phyloP scores from a whole-genome alignment of 2,113 vertebrate genomes.

The Azemiops feae region DNA sequence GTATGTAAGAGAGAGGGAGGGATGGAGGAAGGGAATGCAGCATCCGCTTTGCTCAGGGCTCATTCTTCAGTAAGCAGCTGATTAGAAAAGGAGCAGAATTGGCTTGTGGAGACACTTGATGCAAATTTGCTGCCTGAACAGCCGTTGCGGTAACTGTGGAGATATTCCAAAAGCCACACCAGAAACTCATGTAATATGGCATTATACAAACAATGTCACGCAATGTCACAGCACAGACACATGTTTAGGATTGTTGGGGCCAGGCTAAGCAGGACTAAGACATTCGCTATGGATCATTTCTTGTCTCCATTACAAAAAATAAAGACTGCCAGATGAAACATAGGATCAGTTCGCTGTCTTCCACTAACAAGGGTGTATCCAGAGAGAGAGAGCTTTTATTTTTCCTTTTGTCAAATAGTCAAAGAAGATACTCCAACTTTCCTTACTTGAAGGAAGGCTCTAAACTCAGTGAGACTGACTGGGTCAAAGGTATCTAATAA shows the following conservation, averaged over 20 bases:
- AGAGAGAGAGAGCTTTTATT: background rate
- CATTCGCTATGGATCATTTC: background rate
- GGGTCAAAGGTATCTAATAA: background rate
- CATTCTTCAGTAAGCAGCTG: background rate
- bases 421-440: background rate
- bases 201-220: conserved; percentile 1
- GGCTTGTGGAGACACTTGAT: background rate
- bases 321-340: conserved; percentile 12
- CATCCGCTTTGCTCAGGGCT: background rate
- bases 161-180: background rate
- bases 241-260: conserved; percentile 5
- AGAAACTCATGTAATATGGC: background rate
- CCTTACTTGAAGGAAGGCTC: background rate
- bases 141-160: conserved; percentile 4
- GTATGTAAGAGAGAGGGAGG: no score
- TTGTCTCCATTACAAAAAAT: conserved; percentile 21
- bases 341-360: background rate
- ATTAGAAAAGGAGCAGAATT: background rate
- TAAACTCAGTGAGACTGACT: background rate
- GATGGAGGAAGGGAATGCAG: background rate
- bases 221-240: background rate
- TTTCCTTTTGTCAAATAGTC: background rate
- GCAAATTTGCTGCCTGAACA: conserved; percentile 8
- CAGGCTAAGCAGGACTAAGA: background rate
- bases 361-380: background rate